Evolutionary conservation across 2,797 vertebrate genomes (phyloP).

Genomic region (Chrysocyon brachyurus): DNA sequence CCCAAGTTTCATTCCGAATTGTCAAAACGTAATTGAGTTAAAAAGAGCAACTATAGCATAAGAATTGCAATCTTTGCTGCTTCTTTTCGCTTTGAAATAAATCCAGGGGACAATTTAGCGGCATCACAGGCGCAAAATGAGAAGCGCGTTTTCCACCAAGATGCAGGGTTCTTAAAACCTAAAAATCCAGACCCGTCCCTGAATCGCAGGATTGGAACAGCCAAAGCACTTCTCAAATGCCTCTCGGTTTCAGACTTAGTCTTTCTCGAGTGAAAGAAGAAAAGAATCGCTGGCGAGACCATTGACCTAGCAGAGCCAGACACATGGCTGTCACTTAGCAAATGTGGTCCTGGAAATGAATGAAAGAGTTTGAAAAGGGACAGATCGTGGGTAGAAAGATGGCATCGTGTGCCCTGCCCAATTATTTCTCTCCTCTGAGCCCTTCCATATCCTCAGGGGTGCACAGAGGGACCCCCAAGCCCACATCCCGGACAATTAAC

Average conservation of each 20-base stretch:
- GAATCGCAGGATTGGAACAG: slow-evolving; percentile 49
- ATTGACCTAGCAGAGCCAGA: background rate
- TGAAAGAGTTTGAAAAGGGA: background rate
- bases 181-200: slow-evolving; percentile 77
- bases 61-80: slow-evolving; percentile 92
- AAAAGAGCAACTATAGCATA: slow-evolving; percentile 93
- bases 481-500: rapidly evolving
- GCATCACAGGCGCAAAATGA: slow-evolving; percentile 85
- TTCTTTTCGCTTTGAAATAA: slow-evolving; percentile 90
- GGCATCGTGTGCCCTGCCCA: background rate
- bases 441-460: rapidly evolving
- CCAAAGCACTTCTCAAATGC: slow-evolving; percentile 28
- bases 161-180: slow-evolving; percentile 66
- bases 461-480: rapidly evolving
- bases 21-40: slow-evolving; percentile 95
- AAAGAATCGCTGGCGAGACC: background rate
- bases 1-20: slow-evolving; percentile 94
- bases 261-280: background rate
- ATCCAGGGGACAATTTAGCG: slow-evolving; percentile 89
- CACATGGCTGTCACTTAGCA: rapidly evolving
- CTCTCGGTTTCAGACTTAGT: background rate
- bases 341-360: background rate
- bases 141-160: slow-evolving; percentile 81
- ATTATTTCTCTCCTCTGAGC: background rate
- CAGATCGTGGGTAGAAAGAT: background rate